Evolutionary conservation across 2,797 vertebrate genomes (phyloP).

Genomic region (Chloroceryle inda): DNA sequence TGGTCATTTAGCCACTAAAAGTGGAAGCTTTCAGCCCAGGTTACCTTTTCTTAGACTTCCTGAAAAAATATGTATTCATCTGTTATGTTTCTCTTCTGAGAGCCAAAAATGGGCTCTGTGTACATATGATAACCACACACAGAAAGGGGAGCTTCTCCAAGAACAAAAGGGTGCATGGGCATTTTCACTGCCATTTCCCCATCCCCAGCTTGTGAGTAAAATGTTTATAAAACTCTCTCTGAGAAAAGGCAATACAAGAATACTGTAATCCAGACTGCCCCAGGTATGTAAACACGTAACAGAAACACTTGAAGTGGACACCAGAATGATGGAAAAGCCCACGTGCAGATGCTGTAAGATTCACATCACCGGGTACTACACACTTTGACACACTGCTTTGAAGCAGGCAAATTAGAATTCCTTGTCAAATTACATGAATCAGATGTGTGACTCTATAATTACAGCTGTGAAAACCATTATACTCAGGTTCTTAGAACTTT

Average conservation of each 20-base stretch:
- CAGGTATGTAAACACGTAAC: neutral
- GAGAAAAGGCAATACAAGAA: neutral
- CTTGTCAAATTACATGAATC: conserved; percentile 53
- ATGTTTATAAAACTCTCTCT: conserved; percentile 22
- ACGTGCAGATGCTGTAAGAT: conserved; percentile 23
- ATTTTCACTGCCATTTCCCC: conserved; percentile 15
- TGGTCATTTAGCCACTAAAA: neutral
- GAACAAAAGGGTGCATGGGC: neutral
- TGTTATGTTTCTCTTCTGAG: neutral
- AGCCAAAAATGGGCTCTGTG: neutral
- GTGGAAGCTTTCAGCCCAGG: neutral
- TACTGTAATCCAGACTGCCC: neutral
- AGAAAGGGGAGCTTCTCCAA: neutral
- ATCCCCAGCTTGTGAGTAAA: neutral
- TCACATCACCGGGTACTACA: neutral
- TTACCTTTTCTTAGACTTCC: neutral
- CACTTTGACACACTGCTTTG: conserved; percentile 33
- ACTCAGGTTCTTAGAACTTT: conserved; percentile 58
- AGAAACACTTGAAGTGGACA: neutral
- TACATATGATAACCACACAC: neutral
- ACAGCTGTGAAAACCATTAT: conserved; percentile 55
- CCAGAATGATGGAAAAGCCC: neutral
- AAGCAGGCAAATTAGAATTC: conserved; percentile 42
- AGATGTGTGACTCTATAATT: conserved; percentile 57
- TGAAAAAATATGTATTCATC: neutral